Conservation (phyloP, 2,797 vertebrate species). For the Mus spretus region DNA sequence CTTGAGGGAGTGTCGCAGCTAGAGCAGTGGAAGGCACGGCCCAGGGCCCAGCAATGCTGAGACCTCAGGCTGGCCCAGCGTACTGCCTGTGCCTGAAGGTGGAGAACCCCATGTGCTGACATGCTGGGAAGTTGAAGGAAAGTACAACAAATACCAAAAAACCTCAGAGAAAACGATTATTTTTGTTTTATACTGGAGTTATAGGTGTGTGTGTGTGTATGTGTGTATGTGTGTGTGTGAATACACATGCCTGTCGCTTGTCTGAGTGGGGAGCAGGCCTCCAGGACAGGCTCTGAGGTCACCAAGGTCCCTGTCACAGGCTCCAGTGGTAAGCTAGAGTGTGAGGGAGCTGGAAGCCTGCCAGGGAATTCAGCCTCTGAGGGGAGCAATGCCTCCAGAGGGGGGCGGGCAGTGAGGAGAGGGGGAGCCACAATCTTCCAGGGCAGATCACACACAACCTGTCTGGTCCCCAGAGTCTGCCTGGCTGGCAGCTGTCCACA, state of each 20-base stretch:
- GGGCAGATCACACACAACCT: neutral
- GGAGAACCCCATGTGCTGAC: neutral
- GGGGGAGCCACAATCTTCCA: neutral
- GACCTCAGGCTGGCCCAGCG: neutral
- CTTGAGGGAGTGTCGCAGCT: neutral
- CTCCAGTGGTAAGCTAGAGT: neutral
- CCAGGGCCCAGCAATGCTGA: neutral
- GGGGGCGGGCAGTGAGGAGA: neutral
- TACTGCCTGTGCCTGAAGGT: fast-evolving
- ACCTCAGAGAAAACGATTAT: neutral
- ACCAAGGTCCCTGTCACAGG: neutral
- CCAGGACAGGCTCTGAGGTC: neutral
- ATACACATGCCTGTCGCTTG: neutral
- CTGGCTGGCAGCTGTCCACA: neutral
- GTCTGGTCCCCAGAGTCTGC: neutral
- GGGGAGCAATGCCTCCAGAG: neutral
- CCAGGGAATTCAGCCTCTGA: neutral
- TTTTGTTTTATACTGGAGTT: neutral
- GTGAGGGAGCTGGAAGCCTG: neutral
- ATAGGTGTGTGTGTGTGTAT: too few relatives aligned
- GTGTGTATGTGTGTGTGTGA: too few relatives aligned
- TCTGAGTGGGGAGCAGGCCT: neutral
- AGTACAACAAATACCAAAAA: neutral
- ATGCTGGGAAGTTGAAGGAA: neutral
- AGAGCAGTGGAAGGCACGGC: neutral